Percentiles rank a stretch among this genome's conserved stretches.
Conservation (phyloP, 2,797 vertebrate species). For the Onychomys arenicola region DNA sequence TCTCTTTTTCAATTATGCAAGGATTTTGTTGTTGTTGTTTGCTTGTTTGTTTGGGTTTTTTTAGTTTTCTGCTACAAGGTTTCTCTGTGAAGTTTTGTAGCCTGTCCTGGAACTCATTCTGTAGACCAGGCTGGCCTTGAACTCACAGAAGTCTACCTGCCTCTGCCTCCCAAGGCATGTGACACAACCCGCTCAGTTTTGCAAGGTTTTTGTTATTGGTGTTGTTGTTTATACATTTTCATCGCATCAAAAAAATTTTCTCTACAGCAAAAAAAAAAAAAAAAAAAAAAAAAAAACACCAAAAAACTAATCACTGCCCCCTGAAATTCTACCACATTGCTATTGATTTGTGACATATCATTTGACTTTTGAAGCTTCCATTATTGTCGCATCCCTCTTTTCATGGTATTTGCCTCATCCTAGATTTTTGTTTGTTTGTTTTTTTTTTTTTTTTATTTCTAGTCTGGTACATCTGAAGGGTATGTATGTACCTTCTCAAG, state of each 20-base stretch:
- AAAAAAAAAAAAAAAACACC: no score
- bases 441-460: not conserved
- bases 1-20: not conserved
- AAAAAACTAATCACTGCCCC: not conserved
- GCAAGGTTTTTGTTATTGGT: no score
- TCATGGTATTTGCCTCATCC: accelerated
- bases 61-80: no score
- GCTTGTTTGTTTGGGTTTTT: no score
- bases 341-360: no score
- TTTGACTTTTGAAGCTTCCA: not conserved
- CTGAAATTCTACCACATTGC: not conserved
- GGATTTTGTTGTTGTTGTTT: no score
- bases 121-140: no score
- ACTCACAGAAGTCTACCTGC: no score
- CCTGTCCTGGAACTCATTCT: no score
- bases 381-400: not conserved
- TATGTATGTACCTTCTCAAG: not conserved
- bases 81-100: no score
- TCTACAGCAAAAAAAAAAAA: not conserved
- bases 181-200: no score
- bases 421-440: not conserved
- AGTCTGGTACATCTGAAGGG: accelerated
- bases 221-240: not conserved
- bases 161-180: no score
- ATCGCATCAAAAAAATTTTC: not conserved